Percentiles rank a stretch among this genome's conserved stretches.
Evolutionary conservation across 1,140 invertebrate species (phyloP).

Genomic region (Diorhabda carinulata): DNA sequence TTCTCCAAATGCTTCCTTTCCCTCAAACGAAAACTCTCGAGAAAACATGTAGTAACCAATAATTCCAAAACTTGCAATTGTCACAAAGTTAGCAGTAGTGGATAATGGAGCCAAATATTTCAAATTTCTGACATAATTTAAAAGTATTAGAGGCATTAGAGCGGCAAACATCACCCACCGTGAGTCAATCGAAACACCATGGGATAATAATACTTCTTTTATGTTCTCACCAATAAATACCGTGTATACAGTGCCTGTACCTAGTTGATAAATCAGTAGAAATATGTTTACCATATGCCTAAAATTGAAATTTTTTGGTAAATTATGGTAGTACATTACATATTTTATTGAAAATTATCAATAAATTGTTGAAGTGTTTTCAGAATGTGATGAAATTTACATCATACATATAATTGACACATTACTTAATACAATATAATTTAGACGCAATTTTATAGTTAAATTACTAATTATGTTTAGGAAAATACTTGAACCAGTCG

Average conservation of each 20-base stretch:
- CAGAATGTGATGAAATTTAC: too few species aligned
- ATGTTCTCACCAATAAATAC: conserved; percentile 78
- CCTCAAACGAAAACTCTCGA: conserved; percentile 52
- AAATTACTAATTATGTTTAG: too few species aligned
- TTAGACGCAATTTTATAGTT: too few species aligned
- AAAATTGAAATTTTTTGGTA: conserved; percentile 17
- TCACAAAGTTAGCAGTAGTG: conserved; percentile 66
- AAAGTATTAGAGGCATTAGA: conserved; percentile 63
- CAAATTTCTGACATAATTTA: conserved; percentile 69
- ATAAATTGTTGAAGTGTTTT: too few species aligned
- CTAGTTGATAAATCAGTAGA: conserved; percentile 78
- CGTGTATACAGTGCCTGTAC: conserved; percentile 85
- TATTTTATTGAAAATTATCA: too few species aligned
- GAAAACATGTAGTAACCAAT: conserved; percentile 66
- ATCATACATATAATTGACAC: too few species aligned
- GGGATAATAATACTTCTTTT: conserved; percentile 54
- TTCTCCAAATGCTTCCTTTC: conserved; percentile 51
- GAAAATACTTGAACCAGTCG: too few species aligned
- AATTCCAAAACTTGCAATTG: conserved; percentile 61
- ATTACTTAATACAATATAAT: too few species aligned
- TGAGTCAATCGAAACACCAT: conserved; percentile 49
- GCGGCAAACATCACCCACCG: conserved; percentile 61
- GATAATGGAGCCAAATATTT: conserved; percentile 72
- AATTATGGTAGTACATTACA: too few species aligned
- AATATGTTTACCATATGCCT: conserved; percentile 63